phyloP scores from a whole-genome alignment of 2,113 vertebrate genomes.

The Murina feae region DNA sequence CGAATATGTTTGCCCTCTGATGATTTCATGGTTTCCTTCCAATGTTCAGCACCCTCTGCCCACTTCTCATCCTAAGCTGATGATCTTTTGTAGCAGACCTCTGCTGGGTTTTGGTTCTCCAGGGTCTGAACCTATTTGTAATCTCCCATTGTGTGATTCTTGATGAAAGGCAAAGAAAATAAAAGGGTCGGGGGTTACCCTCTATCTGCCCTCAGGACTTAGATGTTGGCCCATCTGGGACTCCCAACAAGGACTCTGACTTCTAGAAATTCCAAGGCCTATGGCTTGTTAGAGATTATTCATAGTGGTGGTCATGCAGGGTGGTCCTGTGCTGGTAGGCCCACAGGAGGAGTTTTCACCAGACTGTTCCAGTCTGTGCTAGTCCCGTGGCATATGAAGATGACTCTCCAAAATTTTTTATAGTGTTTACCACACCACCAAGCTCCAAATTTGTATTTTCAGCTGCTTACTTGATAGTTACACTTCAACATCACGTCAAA shows the following conservation, averaged over 20 bases:
- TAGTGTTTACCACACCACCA: not conserved
- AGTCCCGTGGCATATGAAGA: not conserved
- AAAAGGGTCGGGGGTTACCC: not conserved
- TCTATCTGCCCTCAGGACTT: not conserved
- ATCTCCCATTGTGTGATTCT: not conserved
- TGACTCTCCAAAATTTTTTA: not conserved
- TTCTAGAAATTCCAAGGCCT: not conserved
- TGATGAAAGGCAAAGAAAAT: not conserved
- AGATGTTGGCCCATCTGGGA: not conserved
- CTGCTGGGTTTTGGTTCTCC: not conserved
- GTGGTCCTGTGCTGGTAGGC: not conserved
- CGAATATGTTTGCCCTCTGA: not conserved
- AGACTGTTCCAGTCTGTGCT: not conserved
- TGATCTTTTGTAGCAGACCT: not conserved
- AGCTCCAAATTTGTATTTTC: not conserved
- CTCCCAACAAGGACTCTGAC: not conserved
- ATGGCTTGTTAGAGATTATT: not conserved
- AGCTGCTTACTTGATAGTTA: constrained; percentile 4
- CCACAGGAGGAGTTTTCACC: not conserved
- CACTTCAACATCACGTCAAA: not conserved
- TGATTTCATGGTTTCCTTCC: not conserved
- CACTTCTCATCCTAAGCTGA: not conserved
- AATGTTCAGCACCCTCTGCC: not conserved
- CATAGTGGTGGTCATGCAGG: not conserved
- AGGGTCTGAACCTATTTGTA: not conserved